Conservation (phyloP, 2,797 vertebrate species). For the Danio albolineatus region DNA sequence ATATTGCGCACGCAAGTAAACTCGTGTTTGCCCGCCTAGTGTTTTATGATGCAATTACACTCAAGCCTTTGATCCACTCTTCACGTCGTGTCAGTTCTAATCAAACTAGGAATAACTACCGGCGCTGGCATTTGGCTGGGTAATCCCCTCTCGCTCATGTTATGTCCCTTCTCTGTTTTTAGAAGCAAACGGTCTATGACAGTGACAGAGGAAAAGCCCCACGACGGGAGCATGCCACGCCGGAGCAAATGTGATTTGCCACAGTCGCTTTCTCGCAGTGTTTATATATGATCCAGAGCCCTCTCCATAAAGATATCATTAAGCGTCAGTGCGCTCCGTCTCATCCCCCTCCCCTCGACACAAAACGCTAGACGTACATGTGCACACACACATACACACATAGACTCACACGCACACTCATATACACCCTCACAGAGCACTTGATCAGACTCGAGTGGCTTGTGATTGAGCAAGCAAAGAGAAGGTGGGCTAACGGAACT, state of each 20-base stretch:
- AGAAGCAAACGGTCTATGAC: slow-evolving; percentile 32
- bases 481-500: slow-evolving; percentile 78
- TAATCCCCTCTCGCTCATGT: slow-evolving; percentile 18
- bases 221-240: slow-evolving; percentile 52
- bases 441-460: slow-evolving; percentile 60
- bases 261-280: slow-evolving; percentile 64
- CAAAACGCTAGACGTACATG: slow-evolving; percentile 49
- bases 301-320: slow-evolving; percentile 64
- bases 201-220: slow-evolving; percentile 41
- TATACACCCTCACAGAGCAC: slow-evolving; percentile 61
- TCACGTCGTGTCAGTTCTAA: slow-evolving; percentile 46
- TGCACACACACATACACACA: slow-evolving; percentile 56
- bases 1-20: slow-evolving; percentile 33
- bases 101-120: slow-evolving; percentile 49
- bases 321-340: slow-evolving; percentile 39
- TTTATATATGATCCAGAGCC: slow-evolving; percentile 64
- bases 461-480: slow-evolving; percentile 75
- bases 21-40: slow-evolving; percentile 47
- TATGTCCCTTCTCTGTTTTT: slow-evolving; percentile 35
- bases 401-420: slow-evolving; percentile 69
- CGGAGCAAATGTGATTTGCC: slow-evolving; percentile 70
- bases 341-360: slow-evolving; percentile 20
- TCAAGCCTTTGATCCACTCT: slow-evolving; percentile 13
- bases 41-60: slow-evolving; percentile 50
- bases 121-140: slow-evolving; percentile 32